phyloP scores from a whole-genome alignment of 2,797 vertebrate species.

The Echiichthys vipera region DNA sequence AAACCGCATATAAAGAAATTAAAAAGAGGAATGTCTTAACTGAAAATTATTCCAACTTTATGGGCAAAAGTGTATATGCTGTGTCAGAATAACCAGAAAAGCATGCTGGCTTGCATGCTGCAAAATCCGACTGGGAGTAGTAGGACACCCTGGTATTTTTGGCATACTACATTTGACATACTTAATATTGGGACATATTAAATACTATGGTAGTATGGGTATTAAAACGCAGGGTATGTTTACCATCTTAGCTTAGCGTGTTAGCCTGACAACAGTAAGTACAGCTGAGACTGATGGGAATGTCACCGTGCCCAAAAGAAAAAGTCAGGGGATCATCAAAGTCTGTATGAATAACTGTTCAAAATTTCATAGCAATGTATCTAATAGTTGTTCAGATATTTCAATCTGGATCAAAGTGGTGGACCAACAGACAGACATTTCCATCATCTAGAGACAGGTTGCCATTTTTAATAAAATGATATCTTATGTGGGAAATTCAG shows the following conservation, averaged over 20 bases:
- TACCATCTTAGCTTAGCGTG: not conserved
- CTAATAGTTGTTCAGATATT: not conserved
- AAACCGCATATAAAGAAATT: too few species aligned
- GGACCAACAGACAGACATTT: not conserved
- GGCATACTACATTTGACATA: too few species aligned
- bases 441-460: not conserved
- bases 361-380: not conserved
- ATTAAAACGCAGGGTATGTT: too few species aligned
- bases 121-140: too few species aligned
- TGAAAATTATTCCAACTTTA: too few species aligned
- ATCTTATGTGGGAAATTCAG: not conserved
- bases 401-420: not conserved
- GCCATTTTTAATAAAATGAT: not conserved
- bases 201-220: too few species aligned
- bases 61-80: too few species aligned
- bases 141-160: too few species aligned
- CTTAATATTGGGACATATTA: too few species aligned
- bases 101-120: too few species aligned
- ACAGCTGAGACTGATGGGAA: not conserved
- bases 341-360: not conserved
- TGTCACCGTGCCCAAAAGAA: not conserved
- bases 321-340: not conserved
- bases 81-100: too few species aligned
- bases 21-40: too few species aligned
- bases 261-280: not conserved